phyloP scores from a whole-genome alignment of 2,113 vertebrate genomes.

The Australoheros scitulus region DNA sequence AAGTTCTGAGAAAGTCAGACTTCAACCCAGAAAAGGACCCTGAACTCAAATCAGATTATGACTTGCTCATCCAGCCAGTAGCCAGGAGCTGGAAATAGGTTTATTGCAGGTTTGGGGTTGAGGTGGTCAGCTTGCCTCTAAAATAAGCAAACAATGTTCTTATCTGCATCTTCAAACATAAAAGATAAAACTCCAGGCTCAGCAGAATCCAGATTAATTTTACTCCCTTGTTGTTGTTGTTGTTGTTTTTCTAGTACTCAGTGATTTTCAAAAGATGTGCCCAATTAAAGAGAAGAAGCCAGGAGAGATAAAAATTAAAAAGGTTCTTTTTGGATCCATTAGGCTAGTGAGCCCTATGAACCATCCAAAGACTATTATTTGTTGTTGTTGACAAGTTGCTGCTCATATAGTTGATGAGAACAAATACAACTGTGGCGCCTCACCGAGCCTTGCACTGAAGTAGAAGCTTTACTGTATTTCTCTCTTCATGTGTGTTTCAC shows the following conservation, averaged over 20 bases:
- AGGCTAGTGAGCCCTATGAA: neutral
- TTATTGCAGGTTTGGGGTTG: slow-evolving; percentile 45
- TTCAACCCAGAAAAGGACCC: slow-evolving; percentile 59
- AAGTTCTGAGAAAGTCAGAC: slow-evolving; percentile 65
- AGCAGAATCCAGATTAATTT: neutral
- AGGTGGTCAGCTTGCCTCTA: slow-evolving; percentile 25
- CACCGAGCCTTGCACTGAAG: slow-evolving; percentile 9
- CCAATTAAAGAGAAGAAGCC: slow-evolving; percentile 1
- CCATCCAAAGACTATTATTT: neutral
- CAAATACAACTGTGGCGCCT: neutral
- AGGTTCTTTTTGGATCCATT: neutral
- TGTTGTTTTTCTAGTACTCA: neutral
- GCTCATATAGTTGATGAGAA: neutral
- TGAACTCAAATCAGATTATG: slow-evolving; percentile 50
- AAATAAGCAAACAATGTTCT: slow-evolving; percentile 25
- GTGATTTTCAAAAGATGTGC: slow-evolving; percentile 7
- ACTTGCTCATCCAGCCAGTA: slow-evolving; percentile 56
- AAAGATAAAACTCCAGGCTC: slow-evolving; percentile 9
- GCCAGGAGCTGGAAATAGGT: slow-evolving; percentile 46
- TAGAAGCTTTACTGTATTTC: neutral
- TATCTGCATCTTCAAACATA: slow-evolving; percentile 17
- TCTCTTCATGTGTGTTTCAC: neutral
- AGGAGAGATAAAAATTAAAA: neutral
- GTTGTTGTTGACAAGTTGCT: neutral
- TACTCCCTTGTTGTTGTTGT: neutral